Conservation (phyloP, 2,113 vertebrate species). For the Podilymbus podiceps region DNA sequence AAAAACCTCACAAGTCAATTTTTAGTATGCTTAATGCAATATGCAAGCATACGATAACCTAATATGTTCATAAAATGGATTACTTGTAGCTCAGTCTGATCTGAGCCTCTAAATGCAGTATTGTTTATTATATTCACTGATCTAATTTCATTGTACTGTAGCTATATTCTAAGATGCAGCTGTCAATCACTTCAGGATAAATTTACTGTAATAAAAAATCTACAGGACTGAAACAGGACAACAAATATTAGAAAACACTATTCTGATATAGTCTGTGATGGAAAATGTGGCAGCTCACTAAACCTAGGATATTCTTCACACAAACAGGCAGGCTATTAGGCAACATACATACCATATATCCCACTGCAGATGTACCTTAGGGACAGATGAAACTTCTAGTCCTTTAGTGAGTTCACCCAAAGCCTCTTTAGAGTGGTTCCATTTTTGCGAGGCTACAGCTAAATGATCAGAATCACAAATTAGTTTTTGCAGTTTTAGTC, state of each 20-base stretch:
- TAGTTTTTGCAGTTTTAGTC: background rate
- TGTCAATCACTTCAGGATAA: conserved; percentile 18
- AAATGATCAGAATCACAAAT: conserved; percentile 2
- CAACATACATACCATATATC: background rate
- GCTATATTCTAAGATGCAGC: background rate
- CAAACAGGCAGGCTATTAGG: background rate
- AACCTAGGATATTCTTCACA: background rate
- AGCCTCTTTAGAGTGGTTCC: background rate
- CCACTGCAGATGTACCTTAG: background rate
- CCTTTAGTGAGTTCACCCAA: conserved; percentile 24
- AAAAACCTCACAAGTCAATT: background rate
- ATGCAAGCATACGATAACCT: background rate
- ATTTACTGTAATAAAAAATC: background rate
- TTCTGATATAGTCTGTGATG: background rate
- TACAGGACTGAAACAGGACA: background rate
- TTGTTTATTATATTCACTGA: conserved; percentile 8
- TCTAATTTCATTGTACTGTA: conserved; percentile 9
- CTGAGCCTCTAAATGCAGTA: background rate
- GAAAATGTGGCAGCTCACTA: background rate
- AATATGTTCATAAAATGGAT: conserved; percentile 23
- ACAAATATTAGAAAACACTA: background rate
- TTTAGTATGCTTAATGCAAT: conserved; percentile 11
- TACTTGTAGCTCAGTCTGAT: background rate
- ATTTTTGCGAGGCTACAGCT: background rate
- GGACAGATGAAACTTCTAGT: background rate